These are phyloP conservation scores for Cydia pomonella DNA, from an alignment of 1,140 invertebrate species.

Conservation along the genomic window DNA sequence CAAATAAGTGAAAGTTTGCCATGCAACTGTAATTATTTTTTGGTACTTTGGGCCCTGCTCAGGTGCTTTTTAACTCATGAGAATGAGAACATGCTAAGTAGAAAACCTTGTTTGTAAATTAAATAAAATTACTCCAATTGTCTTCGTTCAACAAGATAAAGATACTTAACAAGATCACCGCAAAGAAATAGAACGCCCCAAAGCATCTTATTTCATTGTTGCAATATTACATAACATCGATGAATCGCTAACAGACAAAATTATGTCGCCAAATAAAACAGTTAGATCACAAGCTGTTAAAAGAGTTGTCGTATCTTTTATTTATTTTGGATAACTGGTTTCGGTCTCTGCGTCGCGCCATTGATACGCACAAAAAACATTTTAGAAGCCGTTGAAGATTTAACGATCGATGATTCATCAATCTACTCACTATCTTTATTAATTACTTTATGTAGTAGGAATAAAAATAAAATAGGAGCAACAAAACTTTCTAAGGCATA, in stretches of 20 bases:
- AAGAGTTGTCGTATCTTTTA: slow-evolving; percentile 17
- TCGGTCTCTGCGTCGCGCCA: neutral
- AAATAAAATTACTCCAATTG: neutral
- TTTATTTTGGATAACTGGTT: slow-evolving; percentile 41
- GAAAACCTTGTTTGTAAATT: neutral
- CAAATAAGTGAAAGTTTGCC: slow-evolving; percentile 22
- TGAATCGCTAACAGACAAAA: slow-evolving; percentile 36
- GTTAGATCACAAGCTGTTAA: slow-evolving; percentile 40
- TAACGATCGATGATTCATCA: slow-evolving; percentile 21
- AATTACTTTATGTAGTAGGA: neutral
- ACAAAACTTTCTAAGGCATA: slow-evolving; percentile 10
- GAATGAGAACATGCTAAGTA: slow-evolving; percentile 13
- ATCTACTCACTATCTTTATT: slow-evolving; percentile 13
- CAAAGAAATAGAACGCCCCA: neutral
- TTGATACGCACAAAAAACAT: neutral
- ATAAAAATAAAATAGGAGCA: slow-evolving; percentile 17
- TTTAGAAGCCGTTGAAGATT: slow-evolving; percentile 5
- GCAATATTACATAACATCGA: slow-evolving; percentile 5
- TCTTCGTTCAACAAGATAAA: neutral
- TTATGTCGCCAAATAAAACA: slow-evolving; percentile 42
- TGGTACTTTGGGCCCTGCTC: slow-evolving; percentile 18
- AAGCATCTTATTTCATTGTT: slow-evolving; percentile 4
- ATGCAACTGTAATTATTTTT: slow-evolving; percentile 16
- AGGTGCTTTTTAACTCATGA: slow-evolving; percentile 4
- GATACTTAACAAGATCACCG: neutral